Evolutionary conservation across 1,140 invertebrate genomes (phyloP), one percentile per base, ranked within the genome.

Genomic region (Diachasmimorpha longicaudata): DNA sequence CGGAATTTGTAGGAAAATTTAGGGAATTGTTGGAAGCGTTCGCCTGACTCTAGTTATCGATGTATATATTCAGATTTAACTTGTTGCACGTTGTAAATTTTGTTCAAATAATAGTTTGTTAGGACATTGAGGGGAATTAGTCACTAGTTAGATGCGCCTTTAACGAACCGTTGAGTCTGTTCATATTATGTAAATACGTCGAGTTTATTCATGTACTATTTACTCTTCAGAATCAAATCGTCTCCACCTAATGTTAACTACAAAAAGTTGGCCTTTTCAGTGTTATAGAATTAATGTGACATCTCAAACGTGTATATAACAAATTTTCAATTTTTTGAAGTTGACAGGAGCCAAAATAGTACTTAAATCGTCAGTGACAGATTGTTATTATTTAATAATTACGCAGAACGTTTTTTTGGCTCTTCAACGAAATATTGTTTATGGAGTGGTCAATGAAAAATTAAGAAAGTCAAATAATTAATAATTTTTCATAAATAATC

Each of bases 31-130:
- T 25, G 23, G 6, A 25, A 63, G 4, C 31, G 58, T 25, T 21
- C 21, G 31, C 58, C 23, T 31, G 23, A 63, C 23, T 63, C 10
- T 8, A 11, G 19, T 19, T 23, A 63, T 63, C 14, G 31, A 63
- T 63, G 21, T 63, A 19, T 63, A 63, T 63, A 63, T 25, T 63
- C 19, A 13, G 58, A 63, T 63, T 63, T 25, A 25, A 4, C 6
- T 63, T 63, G 58, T 63, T 63, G 14, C 25, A 63, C 21, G 58
- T 63, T 63, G 58, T 63, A 63, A 25, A 63, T 63, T 63, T 63
- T 25, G 10, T 63, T 63, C 58, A 25, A 16, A 63, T 63, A 16
- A 63, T 63, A 63, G 58, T 25, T 63, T 11, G 14, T 63, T 23
- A 13, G 23, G 14, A 63, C 2, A 6, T 58, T 10, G 5, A 63